Conservation (phyloP, 2,113 vertebrate species). For the Paedocypris sp. region DNA sequence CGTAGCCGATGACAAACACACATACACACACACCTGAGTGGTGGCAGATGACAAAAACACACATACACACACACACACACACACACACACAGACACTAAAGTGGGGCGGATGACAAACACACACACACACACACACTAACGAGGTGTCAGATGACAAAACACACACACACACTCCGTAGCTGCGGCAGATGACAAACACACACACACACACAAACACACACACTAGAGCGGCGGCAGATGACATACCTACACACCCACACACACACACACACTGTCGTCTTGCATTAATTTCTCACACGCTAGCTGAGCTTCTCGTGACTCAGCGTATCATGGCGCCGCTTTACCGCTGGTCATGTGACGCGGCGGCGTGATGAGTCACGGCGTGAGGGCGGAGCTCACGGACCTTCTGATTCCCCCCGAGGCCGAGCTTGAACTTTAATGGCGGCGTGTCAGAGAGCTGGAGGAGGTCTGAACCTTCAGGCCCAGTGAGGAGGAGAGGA, state of each 20-base stretch:
- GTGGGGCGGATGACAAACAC: not conserved
- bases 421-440: constrained; percentile 53
- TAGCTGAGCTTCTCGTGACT: constrained; percentile 39
- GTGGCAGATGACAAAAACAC: too few species aligned
- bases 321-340: constrained; percentile 44
- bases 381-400: constrained; percentile 47
- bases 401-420: constrained; percentile 56
- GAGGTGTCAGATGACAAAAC: too few species aligned
- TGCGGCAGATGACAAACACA: not conserved
- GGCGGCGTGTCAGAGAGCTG: constrained; percentile 37
- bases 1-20: too few species aligned
- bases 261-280: constrained; percentile 26
- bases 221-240: too few species aligned
- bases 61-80: constrained; percentile 13
- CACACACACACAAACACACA: constrained; percentile 9
- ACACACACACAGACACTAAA: too few species aligned
- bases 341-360: constrained; percentile 55
- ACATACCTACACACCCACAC: constrained; percentile 13
- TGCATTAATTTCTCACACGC: constrained; percentile 36
- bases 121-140: constrained; percentile 10
- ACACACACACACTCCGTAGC: constrained; percentile 11
- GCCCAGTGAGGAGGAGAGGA: constrained; percentile 14
- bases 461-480: constrained; percentile 39
- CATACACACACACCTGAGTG: too few species aligned
- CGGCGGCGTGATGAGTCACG: constrained; percentile 47